Conservation (phyloP, 1,140 invertebrate species). For the Yoshiicerus persimilis region DNA sequence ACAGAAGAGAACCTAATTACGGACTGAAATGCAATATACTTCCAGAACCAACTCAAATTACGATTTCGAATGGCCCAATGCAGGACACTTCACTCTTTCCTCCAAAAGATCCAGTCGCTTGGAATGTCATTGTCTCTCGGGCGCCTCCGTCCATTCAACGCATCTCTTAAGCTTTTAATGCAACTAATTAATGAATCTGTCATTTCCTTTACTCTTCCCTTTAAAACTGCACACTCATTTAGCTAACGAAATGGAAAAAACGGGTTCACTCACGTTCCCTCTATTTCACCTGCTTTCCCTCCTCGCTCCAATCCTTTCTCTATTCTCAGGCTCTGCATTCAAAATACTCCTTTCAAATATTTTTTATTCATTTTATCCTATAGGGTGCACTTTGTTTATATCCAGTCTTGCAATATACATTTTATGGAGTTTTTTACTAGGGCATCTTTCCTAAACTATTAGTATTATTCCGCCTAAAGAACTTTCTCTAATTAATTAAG, state of each 20-base stretch:
- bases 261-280: background rate
- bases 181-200: background rate
- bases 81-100: background rate
- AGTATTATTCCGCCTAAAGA: background rate
- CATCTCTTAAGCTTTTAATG: background rate
- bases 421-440: background rate
- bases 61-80: background rate
- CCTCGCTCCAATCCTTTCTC: background rate
- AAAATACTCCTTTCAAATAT: background rate
- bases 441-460: background rate
- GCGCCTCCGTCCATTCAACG: background rate
- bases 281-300: background rate
- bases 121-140: background rate
- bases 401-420: background rate
- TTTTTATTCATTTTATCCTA: background rate
- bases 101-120: background rate
- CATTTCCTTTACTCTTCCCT: background rate
- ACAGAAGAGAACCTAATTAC: background rate
- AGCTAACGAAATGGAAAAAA: background rate
- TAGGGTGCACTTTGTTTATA: background rate
- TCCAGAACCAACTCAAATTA: background rate
- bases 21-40: background rate
- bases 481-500: background rate
- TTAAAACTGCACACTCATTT: background rate
- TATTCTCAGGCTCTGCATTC: background rate